Base-by-base conservation (phyloP, 2,797 vertebrate genomes). In the Columba guinea region DNA sequence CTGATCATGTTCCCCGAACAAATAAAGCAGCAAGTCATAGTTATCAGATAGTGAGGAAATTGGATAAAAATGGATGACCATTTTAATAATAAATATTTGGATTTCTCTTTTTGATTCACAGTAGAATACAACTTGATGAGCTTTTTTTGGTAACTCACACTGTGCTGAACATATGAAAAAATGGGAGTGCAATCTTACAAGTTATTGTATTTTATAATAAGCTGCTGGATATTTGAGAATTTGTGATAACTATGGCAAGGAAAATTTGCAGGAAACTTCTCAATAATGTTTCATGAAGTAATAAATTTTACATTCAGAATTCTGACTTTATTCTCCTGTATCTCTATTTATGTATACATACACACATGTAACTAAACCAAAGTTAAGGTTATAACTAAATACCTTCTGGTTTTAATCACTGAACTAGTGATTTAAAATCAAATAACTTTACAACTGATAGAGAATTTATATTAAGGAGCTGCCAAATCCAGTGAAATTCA, bases 51-150 rank as follows among this genome's bases (percentile, higher is more conserved):
- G 23, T 56, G 11, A 95, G 59, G 52, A 96, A 94, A 93, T 49
- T 80, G 41, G 22, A 73, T 90, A 63, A 81, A 96, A 88, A 39
- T 41, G 30, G 22, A 65, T 73, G 34, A 27, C 4, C 23, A 79
- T 77, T 84, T 96, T 95, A 95, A 86, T 92, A 93, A 92, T 34
- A 53, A 23, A 41, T 12, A 34, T 41, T 64, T 60, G 64, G 30
- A 69, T 26, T 67, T 26, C 67, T 80, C 35, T 62, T 89, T 74
- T 35, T 82, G 84, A 48, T 84, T 85, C 63, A 89, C 11, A 27
- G 16, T 55, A 69, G 11, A 71, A 86, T 93, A 55, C 55, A 87
- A 60, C 5, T 34, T 53, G n/a, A 34, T 76, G 13, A 68, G 15
- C 23, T 76, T 94, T 90, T 71, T 84, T 59, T 65, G 67, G 7